Conservation (phyloP, 2,113 vertebrate species). For the Castor canadensis region DNA sequence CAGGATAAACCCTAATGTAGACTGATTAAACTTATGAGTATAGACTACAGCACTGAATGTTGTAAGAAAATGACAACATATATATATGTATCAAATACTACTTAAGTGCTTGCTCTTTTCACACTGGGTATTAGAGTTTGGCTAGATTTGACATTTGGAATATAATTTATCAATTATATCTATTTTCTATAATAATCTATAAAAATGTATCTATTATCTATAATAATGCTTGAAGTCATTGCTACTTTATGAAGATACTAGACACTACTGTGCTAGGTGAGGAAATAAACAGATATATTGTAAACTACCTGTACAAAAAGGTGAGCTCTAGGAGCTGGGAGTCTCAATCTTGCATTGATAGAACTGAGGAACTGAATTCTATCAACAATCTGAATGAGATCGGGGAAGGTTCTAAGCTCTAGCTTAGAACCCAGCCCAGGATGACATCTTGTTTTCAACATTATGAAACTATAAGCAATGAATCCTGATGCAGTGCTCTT, state of each 20-base stretch:
- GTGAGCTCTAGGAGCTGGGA: neutral
- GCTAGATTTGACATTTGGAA: neutral
- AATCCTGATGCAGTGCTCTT: neutral
- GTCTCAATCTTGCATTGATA: neutral
- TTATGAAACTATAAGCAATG: neutral
- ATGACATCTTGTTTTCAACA: neutral
- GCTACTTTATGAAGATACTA: neutral
- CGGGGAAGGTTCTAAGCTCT: neutral
- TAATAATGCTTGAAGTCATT: neutral
- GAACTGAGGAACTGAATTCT: neutral
- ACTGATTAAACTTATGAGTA: neutral
- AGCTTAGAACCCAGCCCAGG: neutral
- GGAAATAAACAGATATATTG: neutral
- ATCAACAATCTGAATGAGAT: too few species aligned
- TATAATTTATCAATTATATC: neutral
- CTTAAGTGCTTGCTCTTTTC: neutral
- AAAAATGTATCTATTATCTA: neutral
- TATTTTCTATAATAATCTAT: too few species aligned
- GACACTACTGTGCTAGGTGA: neutral
- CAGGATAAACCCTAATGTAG: neutral
- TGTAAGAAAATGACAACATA: neutral
- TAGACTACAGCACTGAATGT: neutral
- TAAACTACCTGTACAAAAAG: neutral
- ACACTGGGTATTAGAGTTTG: neutral
- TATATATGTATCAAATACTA: neutral